Evolutionary conservation across 2,113 vertebrate species (phyloP).

Genomic region (Myodes glareolus): DNA sequence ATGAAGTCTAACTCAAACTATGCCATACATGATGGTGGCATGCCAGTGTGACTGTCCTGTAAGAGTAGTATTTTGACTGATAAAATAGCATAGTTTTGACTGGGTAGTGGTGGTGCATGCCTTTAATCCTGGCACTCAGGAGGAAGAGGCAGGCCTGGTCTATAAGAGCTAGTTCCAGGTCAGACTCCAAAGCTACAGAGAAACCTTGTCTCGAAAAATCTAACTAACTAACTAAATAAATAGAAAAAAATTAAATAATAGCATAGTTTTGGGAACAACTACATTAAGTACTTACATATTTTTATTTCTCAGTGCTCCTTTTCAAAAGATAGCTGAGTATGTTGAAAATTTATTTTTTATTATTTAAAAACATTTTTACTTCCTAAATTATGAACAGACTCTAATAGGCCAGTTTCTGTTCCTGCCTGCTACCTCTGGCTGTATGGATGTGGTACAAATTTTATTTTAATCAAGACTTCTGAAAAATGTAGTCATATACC

Average conservation of each 20-base stretch:
- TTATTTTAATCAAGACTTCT: slow-evolving; percentile 31
- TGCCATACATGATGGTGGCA: not conserved
- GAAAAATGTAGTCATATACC: not conserved
- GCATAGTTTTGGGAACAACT: not conserved
- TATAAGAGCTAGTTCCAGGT: too few relatives aligned
- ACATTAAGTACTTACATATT: slow-evolving; percentile 1
- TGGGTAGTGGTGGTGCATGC: too few relatives aligned
- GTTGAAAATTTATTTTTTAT: slow-evolving; percentile 27
- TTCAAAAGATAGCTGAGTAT: not conserved
- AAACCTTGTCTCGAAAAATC: too few relatives aligned
- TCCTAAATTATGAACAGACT: not conserved
- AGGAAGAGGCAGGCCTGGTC: too few relatives aligned
- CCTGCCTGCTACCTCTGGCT: not conserved
- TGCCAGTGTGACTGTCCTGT: not conserved
- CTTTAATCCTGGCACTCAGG: too few relatives aligned
- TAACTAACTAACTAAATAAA: too few relatives aligned
- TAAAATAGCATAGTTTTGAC: not conserved
- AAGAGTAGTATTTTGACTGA: not conserved
- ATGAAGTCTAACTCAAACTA: slow-evolving; percentile 13
- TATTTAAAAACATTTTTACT: slow-evolving; percentile 29
- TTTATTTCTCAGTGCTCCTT: not conserved
- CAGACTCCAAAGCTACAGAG: too few relatives aligned
- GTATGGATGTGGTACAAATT: not conserved
- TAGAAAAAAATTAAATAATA: not conserved
- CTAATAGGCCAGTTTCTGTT: not conserved